A percentile compares a stretch with the other conserved stretches of the same genome.
These are phyloP conservation scores for Oryzias woworae DNA, from an alignment of 2,113 vertebrate genomes.

Conservation along the genomic window DNA sequence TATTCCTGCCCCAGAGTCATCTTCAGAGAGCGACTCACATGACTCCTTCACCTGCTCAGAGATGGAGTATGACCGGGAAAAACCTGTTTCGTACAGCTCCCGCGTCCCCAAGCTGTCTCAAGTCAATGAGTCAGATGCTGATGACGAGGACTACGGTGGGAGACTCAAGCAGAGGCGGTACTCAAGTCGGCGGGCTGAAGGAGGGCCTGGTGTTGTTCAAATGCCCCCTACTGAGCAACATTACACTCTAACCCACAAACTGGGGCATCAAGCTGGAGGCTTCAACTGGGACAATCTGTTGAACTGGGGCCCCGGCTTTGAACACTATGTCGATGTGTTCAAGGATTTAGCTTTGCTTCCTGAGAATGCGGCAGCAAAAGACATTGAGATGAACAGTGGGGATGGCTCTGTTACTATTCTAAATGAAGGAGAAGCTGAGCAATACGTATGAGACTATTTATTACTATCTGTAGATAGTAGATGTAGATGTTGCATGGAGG, in stretches of 20 bases:
- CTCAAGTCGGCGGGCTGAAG: conserved; percentile 89
- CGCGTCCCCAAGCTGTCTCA: conserved; percentile 95
- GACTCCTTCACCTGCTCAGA: conserved; percentile 99
- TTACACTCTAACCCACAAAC: conserved; percentile 82
- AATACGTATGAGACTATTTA: conserved; percentile 90
- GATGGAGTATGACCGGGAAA: conserved; percentile 97
- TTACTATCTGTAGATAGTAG: conserved; percentile 62
- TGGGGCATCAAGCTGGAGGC: conserved; percentile 83
- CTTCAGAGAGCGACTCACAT: conserved; percentile 97
- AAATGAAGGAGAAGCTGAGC: conserved; percentile 91
- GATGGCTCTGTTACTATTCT: conserved; percentile 83
- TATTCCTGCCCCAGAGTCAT: conserved; percentile 92
- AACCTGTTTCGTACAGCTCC: conserved; percentile 86
- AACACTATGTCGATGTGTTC: conserved; percentile 97
- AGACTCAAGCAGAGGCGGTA: conserved; percentile 89
- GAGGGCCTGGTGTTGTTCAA: conserved; percentile 80
- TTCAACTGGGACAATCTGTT: conserved; percentile 98
- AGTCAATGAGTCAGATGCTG: conserved; percentile 95
- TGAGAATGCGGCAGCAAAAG: conserved; percentile 83
- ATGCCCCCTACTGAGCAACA: conserved; percentile 70
- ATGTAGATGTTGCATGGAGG: conserved; percentile 12
- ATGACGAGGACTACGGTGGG: conserved; percentile 92
- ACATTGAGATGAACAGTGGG: conserved; percentile 86
- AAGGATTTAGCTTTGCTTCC: conserved; percentile 95
- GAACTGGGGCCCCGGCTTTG: conserved; percentile 98